Conservation (phyloP, 2,113 vertebrate genomes). For the Poeciliopsis retropinna region DNA sequence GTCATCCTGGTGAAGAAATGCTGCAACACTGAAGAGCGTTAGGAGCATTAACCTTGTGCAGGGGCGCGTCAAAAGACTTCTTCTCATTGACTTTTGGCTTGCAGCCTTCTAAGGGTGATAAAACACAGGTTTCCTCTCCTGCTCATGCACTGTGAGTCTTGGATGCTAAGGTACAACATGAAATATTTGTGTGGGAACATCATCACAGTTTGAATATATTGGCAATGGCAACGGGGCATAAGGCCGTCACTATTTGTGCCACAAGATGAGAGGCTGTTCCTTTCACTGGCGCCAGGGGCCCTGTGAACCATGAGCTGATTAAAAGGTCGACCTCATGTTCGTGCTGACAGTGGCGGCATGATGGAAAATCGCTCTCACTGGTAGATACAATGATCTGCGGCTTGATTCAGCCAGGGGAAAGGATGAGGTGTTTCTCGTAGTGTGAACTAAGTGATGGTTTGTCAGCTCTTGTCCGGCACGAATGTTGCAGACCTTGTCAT, state of each 20-base stretch:
- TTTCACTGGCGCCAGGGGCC: constrained; percentile 69
- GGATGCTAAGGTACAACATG: constrained; percentile 68
- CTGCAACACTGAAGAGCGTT: constrained; percentile 63
- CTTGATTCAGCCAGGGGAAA: constrained; percentile 34
- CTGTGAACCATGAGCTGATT: constrained; percentile 56
- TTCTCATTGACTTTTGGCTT: constrained; percentile 55
- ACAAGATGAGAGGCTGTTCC: constrained; percentile 74
- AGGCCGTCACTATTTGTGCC: constrained; percentile 78
- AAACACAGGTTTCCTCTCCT: constrained; percentile 77
- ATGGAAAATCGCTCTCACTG: constrained; percentile 47
- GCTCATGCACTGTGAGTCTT: constrained; percentile 75
- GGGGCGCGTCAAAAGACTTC: constrained; percentile 55
- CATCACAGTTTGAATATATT: constrained; percentile 72
- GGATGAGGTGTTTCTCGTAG: constrained; percentile 37
- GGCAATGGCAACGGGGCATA: constrained; percentile 74
- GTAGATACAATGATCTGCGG: constrained; percentile 52
- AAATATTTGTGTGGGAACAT: constrained; percentile 81
- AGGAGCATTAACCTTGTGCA: constrained; percentile 56
- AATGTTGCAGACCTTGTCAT: constrained; percentile 18
- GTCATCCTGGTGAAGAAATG: constrained; percentile 53
- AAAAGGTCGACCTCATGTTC: constrained; percentile 52
- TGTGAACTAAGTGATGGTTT: constrained; percentile 27
- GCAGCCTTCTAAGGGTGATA: constrained; percentile 71
- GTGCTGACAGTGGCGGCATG: constrained; percentile 55
- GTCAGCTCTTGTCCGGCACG: constrained; percentile 25